Evolutionary conservation across 1,140 invertebrate species (phyloP), one percentile per base, ranked within the genome.

Genomic region (Diorhabda elongata): DNA sequence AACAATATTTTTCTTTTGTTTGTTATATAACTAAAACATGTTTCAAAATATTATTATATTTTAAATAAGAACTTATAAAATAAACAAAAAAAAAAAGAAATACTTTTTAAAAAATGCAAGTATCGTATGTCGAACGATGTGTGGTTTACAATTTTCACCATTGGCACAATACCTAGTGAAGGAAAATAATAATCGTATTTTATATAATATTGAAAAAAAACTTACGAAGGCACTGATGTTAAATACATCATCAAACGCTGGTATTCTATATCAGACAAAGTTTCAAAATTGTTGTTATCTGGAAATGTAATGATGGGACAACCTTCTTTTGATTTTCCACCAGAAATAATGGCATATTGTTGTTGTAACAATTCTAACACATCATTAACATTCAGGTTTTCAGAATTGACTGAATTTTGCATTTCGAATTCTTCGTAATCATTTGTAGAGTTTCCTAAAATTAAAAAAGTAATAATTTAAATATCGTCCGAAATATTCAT

Each of bases 231-330:
- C 74, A 98, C 93, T 78, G 94, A 95, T 69, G 95, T 95, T 77
- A 98, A 89, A 86, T 98, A 98, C 75, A 93, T 87, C 81, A 98
- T 90, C 70, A 98, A 88, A 80, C 94, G 90, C 78, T 92, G 89
- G 83, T 97, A 98, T 78, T 98, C 93, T 59, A 89, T 86, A 76
- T 96, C 93, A 45, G 86, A 86, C 57, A 98, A 83, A 61, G 90
- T 85, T 76, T 92, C 88, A 82, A 95, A 94, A 83, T 93, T 93
- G 76, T 90, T 90, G 79, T 92, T 88, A 84, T 98, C 96, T 60
- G 96, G 95, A 84, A 98, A 96, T 69, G 93, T 96, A 75, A 98
- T 90, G 72, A 98, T 88, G 9, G 95, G 94, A 77, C 92, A 93
- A 73, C 95, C 94, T 81, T 97, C 94, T 72, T 87, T 85, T 5